Evolutionary conservation across 2,888 invertebrate species (phyloP), one percentile per base, ranked within the genome.

Genomic region (Sarcophaga carnaria): DNA sequence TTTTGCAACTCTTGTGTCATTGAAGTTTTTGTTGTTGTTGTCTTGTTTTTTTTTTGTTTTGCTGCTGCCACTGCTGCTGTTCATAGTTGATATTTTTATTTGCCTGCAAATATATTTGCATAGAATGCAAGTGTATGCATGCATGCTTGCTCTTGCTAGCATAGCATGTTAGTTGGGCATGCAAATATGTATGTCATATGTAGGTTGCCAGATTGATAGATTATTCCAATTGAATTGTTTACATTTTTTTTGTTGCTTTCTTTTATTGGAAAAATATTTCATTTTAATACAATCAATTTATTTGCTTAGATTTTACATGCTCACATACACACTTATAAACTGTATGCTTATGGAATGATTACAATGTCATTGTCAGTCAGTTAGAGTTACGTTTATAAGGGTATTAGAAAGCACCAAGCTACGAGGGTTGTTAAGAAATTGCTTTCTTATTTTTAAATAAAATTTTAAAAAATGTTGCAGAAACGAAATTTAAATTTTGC

Each of bases 171-270:
- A 37, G 8, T 10, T 37, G 37, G 10, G 37, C 10, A 37, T 37
- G 37, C 37, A 37, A 37, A 37, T 37, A 37, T 37, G 37, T 37
- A 37, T 37, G 37, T 54, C 5, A 4, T 54, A 76, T 45, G 54
- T 63, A 83, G 63, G 70, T 71, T 84, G 84, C 84, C 80, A 84
- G 70, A 84, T 80, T 66, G 66, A 80, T 70, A 66, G 80, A 69
- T 84, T 84, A 71, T 76, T 80, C 75, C 80, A 80, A 76, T 74
- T 84, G 66, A 80, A 80, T 84, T 76, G 49, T 49, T 71, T 60
- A 54, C 37, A 37, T 66, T 66, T 66, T 37, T 2, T 8, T 37
- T 37, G 37, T 37, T 37, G 37, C 3, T 37, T 10, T 37, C 6
- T n/a, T 17, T 66, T 10, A 5, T 59, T 54, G 75, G 22, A 70